Base-by-base conservation (phyloP, 2,797 vertebrate species). In the Vultur gryphus region DNA sequence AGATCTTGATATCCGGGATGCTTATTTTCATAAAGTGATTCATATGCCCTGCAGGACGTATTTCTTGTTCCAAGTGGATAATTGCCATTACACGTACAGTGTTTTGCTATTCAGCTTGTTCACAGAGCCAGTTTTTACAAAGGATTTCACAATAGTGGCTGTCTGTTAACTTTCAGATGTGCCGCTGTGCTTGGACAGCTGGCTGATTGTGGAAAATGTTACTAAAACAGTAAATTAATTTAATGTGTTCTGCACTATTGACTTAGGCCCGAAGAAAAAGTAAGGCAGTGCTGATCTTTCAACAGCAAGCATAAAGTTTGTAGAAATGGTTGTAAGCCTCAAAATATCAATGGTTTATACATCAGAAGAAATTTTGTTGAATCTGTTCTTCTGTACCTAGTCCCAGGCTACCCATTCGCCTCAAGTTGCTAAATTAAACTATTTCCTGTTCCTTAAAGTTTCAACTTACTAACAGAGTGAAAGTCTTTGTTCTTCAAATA, bases 141-240 rank as follows among this genome's bases (percentile, higher is more conserved):
- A 78, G 67, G 52, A 55, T 93, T 92, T 85, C 91, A 51, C 71
- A 85, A 55, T 64, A 66, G 84, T 49, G 81, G 37, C 86, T 96
- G 61, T 61, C 80, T 69, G 69, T 64, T 77, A 79, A 33, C 66
- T 83, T 82, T 93, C 82, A 73, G 52, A 51, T 85, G 48, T 73
- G 88, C 89, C 2, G 62, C 96, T 91, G 90, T 89, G 95, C 91
- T 93, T 96, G 90, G 89, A 81, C 95, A 93, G 92, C 92, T 96
- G 95, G 58, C 77, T 82, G 72, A 66, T 96, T 13, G 97, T 98
- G 96, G 98, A 97, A 90, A 97, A 77, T 41, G 64, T 58, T 91
- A 57, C 90, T 73, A 43, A 77, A 85, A 95, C 76, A 80, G 91
- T 48, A 73, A 59, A 86, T 75, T 64, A 41, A 91, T 85, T 58